Evolutionary conservation across 2,797 vertebrate species (phyloP), one percentile per base, ranked within the genome.

Genomic region (Acrocephalus scirpaceus): DNA sequence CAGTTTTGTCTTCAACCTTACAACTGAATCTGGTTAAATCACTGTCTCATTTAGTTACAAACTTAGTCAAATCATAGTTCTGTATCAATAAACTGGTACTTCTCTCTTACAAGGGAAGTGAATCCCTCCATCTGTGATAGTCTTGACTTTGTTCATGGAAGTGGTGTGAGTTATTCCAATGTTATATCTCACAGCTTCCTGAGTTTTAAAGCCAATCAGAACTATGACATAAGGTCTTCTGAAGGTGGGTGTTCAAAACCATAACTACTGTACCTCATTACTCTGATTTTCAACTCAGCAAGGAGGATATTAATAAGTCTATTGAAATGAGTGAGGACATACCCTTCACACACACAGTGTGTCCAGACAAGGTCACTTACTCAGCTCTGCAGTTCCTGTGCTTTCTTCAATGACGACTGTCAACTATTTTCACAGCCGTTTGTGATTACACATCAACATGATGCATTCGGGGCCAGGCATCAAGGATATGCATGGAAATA

Each of bases 271-370:
- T 16, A 48, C 23, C 11, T 71, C 16, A 38, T 66, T 92, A 19
- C 20, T 82, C 26, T 3, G 3, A 50, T 77, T 90, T 86, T 74
- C 32, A 67, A 3, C 30, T 74, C 22, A 57, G 11, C 13, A 61
- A 80, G 47, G 16, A n/a, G 5, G 8, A 42, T 57, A 45, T 82
- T 71, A 45, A 20, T 51, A 82, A 48, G 12, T n/a, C 5, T 40
- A 11, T 10, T 45, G 38, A 85, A 72, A 56, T 17, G 38, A 70
- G 4, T 22, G 14, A 88, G 40, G 22, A 32, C 0, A 0, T 30
- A 30, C 6, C 54, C 19, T 72, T 72, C 5, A 78, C 13, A 13
- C 11, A 51, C 10, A 13, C 9, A 14, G 4, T 11, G 13, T 5
- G 4, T 54, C 34, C 44, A 42, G 36, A 57, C 30, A 48, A 1